A percentile compares a stretch with the other conserved stretches of the same genome.
Evolutionary conservation across 2,113 vertebrate genomes (phyloP).

Genomic region (Chamaea fasciata): DNA sequence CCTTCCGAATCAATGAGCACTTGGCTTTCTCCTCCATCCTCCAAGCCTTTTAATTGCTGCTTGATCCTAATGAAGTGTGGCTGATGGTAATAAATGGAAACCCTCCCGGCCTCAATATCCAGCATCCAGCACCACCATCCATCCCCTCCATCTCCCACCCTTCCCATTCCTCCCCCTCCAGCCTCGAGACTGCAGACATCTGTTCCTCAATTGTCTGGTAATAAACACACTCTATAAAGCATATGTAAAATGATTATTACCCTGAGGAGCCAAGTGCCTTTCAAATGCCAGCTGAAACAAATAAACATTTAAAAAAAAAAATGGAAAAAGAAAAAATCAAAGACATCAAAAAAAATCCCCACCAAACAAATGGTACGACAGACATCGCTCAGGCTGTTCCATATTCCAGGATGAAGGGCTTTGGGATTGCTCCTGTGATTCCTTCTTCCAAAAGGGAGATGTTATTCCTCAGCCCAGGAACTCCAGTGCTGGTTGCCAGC

Average conservation of each 20-base stretch:
- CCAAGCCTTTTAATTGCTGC: conserved; percentile 44
- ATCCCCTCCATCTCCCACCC: background rate
- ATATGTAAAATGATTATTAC: conserved; percentile 61
- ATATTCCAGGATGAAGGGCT: background rate
- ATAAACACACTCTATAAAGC: conserved; percentile 62
- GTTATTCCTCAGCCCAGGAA: background rate
- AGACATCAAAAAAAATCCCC: background rate
- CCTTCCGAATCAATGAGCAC: background rate
- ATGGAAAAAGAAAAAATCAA: background rate
- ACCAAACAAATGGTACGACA: background rate
- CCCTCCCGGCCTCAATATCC: background rate
- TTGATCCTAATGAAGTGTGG: conserved; percentile 63
- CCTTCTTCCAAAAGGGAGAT: background rate
- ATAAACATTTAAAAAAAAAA: background rate
- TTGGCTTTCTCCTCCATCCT: background rate
- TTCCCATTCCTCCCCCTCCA: background rate
- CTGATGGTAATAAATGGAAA: conserved; percentile 30
- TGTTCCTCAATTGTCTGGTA: conserved; percentile 52
- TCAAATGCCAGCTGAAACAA: conserved; percentile 60
- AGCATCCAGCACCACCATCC: background rate
- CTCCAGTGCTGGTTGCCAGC: background rate
- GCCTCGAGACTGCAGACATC: conserved; percentile 58
- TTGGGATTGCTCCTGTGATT: background rate
- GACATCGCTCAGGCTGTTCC: conserved; percentile 25
- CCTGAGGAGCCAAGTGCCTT: conserved; percentile 61